phyloP scores from a whole-genome alignment of 2,888 invertebrate genomes.

The Hypomecis atomaria region DNA sequence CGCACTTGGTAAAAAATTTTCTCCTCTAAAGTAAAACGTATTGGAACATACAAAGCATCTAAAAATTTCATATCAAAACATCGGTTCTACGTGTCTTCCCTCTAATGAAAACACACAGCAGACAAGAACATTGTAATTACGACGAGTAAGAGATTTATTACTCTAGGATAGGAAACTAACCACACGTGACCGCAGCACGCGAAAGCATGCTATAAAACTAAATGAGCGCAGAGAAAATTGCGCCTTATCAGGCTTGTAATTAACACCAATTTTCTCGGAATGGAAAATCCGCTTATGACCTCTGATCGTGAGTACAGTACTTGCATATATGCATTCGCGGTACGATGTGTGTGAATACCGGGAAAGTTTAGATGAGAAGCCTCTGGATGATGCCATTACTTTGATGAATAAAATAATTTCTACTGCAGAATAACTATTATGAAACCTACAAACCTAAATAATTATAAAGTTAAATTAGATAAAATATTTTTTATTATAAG shows the following conservation, averaged over 20 bases:
- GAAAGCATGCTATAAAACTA: conserved; percentile 55
- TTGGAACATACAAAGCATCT: not conserved
- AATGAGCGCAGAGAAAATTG: conserved; percentile 63
- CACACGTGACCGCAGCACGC: conserved; percentile 73
- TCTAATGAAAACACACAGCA: conserved; percentile 83
- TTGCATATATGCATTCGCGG: conserved; percentile 80
- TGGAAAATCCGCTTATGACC: conserved; percentile 54
- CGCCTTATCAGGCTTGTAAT: conserved; percentile 67
- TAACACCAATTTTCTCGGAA: conserved; percentile 67
- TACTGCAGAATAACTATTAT: too few relatives aligned
- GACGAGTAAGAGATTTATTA: conserved; percentile 82
- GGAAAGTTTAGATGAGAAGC: conserved; percentile 59
- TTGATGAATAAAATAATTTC: not conserved
- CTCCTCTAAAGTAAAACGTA: too few relatives aligned
- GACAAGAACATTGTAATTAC: conserved; percentile 84
- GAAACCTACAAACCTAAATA: too few relatives aligned
- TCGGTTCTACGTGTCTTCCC: conserved; percentile 54
- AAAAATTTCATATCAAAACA: conserved; percentile 30
- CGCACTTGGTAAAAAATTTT: too few relatives aligned
- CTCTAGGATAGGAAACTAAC: conserved; percentile 78
- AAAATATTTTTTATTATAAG: too few relatives aligned
- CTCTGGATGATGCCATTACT: conserved; percentile 21
- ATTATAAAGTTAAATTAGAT: too few relatives aligned
- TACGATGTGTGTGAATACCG: conserved; percentile 73
- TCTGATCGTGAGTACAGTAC: conserved; percentile 50